Conservation (phyloP, 1,140 invertebrate species). For the Antheraea mylitta region DNA sequence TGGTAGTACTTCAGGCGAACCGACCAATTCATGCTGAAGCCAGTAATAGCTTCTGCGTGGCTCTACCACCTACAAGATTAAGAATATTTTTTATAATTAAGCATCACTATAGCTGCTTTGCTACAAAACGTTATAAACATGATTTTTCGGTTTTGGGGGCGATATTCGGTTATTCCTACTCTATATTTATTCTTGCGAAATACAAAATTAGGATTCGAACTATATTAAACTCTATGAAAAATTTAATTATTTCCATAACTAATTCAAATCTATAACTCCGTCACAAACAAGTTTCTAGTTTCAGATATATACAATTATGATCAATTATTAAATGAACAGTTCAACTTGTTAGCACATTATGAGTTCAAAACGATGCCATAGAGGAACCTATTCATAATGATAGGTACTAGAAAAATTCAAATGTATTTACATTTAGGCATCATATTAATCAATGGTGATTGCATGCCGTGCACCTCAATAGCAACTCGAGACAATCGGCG, state of each 20-base stretch:
- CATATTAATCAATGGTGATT: conserved; percentile 54
- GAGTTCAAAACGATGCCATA: neutral
- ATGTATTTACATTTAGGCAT: conserved; percentile 69
- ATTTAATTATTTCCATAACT: neutral
- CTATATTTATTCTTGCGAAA: no score
- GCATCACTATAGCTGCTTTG: no score
- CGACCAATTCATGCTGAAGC: no score
- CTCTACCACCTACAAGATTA: no score
- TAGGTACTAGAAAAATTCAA: conserved; percentile 46
- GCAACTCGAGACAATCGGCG: conserved; percentile 57
- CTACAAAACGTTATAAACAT: no score
- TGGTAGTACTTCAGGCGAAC: no score
- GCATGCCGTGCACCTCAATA: conserved; percentile 49
- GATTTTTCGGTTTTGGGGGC: no score
- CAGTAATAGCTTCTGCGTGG: no score
- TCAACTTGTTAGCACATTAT: neutral
- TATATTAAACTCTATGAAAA: neutral
- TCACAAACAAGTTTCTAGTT: neutral
- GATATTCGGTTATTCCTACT: no score
- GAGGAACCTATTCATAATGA: neutral
- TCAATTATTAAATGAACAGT: neutral
- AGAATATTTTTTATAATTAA: no score
- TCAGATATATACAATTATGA: neutral
- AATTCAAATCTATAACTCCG: neutral
- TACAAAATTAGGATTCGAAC: neutral